Percentiles rank a stretch among this genome's conserved stretches.
phyloP scores from a whole-genome alignment of 1,140 invertebrate genomes.

The Drosophila truncata region DNA sequence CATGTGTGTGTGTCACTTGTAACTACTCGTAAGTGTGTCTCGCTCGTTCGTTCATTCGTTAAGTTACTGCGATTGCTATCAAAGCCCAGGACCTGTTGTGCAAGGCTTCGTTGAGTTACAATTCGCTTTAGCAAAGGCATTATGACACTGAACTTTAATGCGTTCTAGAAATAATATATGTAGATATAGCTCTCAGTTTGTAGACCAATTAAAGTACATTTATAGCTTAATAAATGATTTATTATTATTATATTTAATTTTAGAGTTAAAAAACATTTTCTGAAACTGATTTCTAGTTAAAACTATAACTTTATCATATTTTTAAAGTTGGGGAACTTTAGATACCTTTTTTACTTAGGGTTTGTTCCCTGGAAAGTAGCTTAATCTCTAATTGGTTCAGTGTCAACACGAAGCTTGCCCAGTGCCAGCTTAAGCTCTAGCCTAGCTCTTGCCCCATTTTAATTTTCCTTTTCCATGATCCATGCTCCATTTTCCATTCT shows the following conservation, averaged over 20 bases:
- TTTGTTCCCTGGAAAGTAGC: neutral
- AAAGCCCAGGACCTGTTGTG: conserved; percentile 22
- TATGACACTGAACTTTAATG: conserved; percentile 18
- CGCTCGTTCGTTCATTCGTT: conserved; percentile 46
- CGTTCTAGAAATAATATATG: neutral
- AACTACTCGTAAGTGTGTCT: conserved; percentile 33
- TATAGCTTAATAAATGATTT: neutral
- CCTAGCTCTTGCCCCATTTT: conserved; percentile 2
- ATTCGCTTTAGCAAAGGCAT: conserved; percentile 6
- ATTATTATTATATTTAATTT: neutral
- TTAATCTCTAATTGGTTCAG: conserved; percentile 12
- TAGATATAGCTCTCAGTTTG: neutral
- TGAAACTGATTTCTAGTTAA: neutral
- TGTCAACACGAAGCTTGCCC: conserved; percentile 7
- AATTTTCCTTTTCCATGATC: neutral
- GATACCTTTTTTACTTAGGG: neutral
- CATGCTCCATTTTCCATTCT: conserved; percentile 9
- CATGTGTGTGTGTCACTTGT: conserved; percentile 28
- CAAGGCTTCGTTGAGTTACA: conserved; percentile 25
- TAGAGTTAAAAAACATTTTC: neutral
- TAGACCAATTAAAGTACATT: neutral
- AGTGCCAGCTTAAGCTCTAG: conserved; percentile 11
- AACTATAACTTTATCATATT: neutral
- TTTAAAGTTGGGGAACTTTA: too few relatives aligned
- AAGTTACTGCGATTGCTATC: conserved; percentile 20